Base-by-base conservation (phyloP, 2,113 vertebrate species). In the Pungitius pungitius region DNA sequence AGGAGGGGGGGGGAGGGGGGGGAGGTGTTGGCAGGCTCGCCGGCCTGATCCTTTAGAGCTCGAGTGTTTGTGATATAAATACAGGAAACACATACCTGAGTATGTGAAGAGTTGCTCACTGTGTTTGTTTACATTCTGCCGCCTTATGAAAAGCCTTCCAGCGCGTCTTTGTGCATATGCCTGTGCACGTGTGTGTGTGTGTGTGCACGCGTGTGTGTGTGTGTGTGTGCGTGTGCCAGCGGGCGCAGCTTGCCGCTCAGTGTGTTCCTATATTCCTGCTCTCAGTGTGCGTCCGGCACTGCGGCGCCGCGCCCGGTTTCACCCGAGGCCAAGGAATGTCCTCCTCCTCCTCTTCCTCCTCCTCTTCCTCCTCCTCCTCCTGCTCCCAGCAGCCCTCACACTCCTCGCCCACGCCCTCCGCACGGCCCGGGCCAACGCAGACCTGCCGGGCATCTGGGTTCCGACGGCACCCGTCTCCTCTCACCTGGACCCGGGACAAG, bases 241-340 rank as follows among this genome's bases (percentile, higher is more conserved):
- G 61, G 85, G 85, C 77, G 82, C 82, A 89, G 83, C 85, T 89
- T 88, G 85, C 81, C 68, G 84, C 88, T 87, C 88, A 85, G 86
- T 88, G 85, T 89, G 89, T 84, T 86, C 86, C 70, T 84, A 82
- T 84, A 85, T 82, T 83, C 82, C 67, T 82, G 84, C 77, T 85
- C 85, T 52, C 85, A 82, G 85, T 62, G 82, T 85, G 86, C 2
- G 75, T 82, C 74, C 77, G 65, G 87, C 81, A 82, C 85, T 78
- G 82, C 87, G 78, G 85, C 86, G 75, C 64, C 1, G 71, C 18
- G 80, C 87, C 85, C 79, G 12, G 65, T 70, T 87, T 83, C 85
- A 84, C 89, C 88, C 81, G 81, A 85, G 83, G 88, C 88, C 82
- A 87, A 90, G 88, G 90, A 90, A 89, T 86, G 88, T 90, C 90